Conservation (phyloP, 2,888 invertebrate genomes). For the Protophormia terraenovae region DNA sequence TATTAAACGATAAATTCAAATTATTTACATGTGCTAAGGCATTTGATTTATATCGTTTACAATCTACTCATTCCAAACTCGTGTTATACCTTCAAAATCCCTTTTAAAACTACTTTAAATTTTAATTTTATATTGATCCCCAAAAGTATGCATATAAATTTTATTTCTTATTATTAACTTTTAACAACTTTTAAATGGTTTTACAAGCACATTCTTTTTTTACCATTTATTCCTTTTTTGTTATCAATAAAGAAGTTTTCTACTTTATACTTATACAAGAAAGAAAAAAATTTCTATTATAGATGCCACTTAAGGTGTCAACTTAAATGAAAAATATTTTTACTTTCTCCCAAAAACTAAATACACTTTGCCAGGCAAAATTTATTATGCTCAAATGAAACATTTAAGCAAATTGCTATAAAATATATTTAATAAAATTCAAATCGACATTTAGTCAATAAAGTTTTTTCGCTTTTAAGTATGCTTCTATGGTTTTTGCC, state of each 20-base stretch:
- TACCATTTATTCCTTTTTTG: not conserved
- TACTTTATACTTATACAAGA: not conserved
- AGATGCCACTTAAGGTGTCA: conserved; percentile 65
- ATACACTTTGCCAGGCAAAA: conserved; percentile 36
- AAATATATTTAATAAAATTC: conserved; percentile 57
- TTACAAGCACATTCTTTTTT: conserved; percentile 37
- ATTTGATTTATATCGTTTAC: not conserved
- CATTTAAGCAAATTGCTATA: conserved; percentile 31
- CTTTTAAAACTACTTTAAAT: conserved; percentile 19
- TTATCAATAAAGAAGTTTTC: conserved; percentile 11
- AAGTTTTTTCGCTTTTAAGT: conserved; percentile 23
- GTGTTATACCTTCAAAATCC: not conserved
- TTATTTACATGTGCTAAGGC: not conserved
- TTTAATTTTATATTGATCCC: conserved; percentile 50
- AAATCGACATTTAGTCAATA: conserved; percentile 65
- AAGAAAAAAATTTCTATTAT: conserved; percentile 36
- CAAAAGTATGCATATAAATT: conserved; percentile 49
- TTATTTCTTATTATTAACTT: conserved; percentile 59
- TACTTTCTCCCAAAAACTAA: conserved; percentile 19
- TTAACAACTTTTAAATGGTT: conserved; percentile 63
- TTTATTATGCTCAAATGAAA: conserved; percentile 45
- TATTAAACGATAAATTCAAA: not conserved
- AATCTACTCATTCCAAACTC: not conserved
- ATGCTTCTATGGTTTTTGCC: not conserved
- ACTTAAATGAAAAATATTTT: conserved; percentile 57